Base-by-base conservation (phyloP, 1,140 invertebrate species). In the Polyergus mexicanus region DNA sequence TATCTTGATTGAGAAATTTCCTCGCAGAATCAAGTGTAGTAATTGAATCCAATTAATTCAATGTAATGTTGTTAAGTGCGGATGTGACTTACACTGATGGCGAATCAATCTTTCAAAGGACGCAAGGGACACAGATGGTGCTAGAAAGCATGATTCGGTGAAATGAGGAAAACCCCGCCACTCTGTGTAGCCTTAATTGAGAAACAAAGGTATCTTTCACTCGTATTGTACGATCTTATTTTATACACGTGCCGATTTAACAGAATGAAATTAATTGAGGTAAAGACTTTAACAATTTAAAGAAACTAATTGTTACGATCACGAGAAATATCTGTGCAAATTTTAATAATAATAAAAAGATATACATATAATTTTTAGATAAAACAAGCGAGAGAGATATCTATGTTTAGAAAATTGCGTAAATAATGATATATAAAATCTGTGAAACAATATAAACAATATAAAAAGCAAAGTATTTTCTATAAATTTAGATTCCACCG, bases 1-100 rank as follows among this genome's bases (percentile, higher is more conserved):
- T 35, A 32, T 11, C n/a, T 38, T 32, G 28, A 44, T 62, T 62
- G 11, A 4, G 35, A 63, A 65, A 19, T 32, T 54, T 56, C 8
- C 7, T 25, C 28, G 7, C 28, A 38, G 32, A 78, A 38, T 78
- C 60, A 54, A 80, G 11, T 13, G 44, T 5, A 2, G 38, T 84
- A 71, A 86, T 76, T 54, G 76, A 83, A 88, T 47, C 35, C 19
- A 62, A 87, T 92, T 92, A 90, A 88, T 83, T 47, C 19, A 41
- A 69, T 44, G 25, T 54, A 85, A 84, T 88, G 41, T 54, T 63
- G 69, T 87, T 60, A 76, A 83, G 56, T 65, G 65, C n/a, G 75
- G 22, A 81, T 65, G 38, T 32, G 44, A 84, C 60, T 72, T 25
- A 54, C 3, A 54, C 3, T 38, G 38, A 2, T 41, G 51, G 16